These are phyloP conservation scores for Tachystola acroxantha DNA, from an alignment of 2,888 invertebrate genomes.

Conservation along the genomic window DNA sequence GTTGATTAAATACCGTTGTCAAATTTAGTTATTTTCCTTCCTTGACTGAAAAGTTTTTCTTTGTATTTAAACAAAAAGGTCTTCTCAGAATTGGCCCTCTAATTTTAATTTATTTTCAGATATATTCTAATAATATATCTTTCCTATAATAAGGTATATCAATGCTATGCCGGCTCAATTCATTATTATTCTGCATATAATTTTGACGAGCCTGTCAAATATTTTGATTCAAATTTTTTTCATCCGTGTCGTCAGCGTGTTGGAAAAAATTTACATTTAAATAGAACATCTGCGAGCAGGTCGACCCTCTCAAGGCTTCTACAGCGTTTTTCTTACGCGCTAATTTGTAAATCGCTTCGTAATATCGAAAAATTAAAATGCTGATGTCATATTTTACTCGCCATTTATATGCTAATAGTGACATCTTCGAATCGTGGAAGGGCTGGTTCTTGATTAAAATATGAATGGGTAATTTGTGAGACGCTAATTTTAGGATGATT, in stretches of 20 bases:
- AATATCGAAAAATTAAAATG: conserved; percentile 77
- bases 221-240: conserved; percentile 66
- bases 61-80: conserved; percentile 10
- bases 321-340: conserved; percentile 71
- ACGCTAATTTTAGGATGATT: conserved; percentile 37
- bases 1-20: conserved; percentile 71
- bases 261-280: conserved; percentile 74
- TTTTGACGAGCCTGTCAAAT: conserved; percentile 50
- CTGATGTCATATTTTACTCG: conserved; percentile 75
- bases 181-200: conserved; percentile 18
- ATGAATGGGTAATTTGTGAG: conserved; percentile 67
- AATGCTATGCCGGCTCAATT: background rate
- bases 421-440: conserved; percentile 43
- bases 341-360: conserved; percentile 77
- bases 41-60: conserved; percentile 28
- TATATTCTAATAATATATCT: background rate
- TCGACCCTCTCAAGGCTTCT: conserved; percentile 69
- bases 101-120: background rate
- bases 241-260: conserved; percentile 62
- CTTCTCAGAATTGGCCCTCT: background rate
- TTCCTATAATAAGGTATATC: background rate
- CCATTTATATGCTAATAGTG: conserved; percentile 74
- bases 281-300: conserved; percentile 73
- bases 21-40: conserved; percentile 58
- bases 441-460: conserved; percentile 63